A percentile compares a stretch with the other conserved stretches of the same genome.
Evolutionary conservation across 2,797 vertebrate species (phyloP).

Genomic region (Masticophis lateralis): DNA sequence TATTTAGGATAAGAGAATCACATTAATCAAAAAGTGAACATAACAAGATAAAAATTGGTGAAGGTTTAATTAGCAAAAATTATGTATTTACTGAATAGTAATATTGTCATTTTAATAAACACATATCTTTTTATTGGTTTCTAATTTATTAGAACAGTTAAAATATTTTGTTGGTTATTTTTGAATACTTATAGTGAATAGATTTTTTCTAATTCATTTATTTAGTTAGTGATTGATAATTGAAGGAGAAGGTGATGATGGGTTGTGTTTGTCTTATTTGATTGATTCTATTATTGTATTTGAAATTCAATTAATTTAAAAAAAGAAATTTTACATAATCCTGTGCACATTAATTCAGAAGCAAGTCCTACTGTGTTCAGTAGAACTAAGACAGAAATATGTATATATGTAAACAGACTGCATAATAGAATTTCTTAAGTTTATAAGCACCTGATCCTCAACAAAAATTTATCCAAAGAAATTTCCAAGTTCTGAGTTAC

Average conservation of each 20-base stretch:
- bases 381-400: neutral
- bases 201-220: neutral
- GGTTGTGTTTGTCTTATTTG: neutral
- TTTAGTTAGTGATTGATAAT: neutral
- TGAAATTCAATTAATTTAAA: neutral
- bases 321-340: neutral
- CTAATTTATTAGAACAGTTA: neutral
- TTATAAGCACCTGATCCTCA: neutral
- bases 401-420: neutral
- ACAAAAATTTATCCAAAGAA: neutral
- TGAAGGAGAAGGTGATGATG: neutral
- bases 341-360: neutral
- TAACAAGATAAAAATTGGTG: neutral
- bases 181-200: neutral
- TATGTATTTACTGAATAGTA: neutral
- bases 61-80: neutral
- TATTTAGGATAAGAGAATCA: neutral
- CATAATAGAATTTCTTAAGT: neutral
- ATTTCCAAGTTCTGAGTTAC: neutral
- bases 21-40: neutral
- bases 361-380: neutral
- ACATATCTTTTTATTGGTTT: neutral
- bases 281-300: neutral
- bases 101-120: neutral
- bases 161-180: neutral